A percentile compares a stretch with the other conserved stretches of the same genome.
Conservation (phyloP, 2,888 invertebrate species). For the Colletes collaris region DNA sequence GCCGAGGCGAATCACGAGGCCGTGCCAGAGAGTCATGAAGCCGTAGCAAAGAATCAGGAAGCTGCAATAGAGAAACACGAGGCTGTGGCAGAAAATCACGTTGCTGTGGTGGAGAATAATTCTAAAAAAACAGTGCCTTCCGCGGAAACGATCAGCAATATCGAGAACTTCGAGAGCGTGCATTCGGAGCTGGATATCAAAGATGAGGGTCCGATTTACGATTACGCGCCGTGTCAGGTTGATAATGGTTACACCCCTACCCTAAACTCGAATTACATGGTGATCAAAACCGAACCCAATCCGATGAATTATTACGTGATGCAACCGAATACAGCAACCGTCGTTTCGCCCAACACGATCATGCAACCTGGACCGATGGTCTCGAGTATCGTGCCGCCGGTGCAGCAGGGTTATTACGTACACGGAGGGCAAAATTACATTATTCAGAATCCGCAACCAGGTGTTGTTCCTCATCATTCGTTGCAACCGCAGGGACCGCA, state of each 20-base stretch:
- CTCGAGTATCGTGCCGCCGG: slow-evolving; percentile 54
- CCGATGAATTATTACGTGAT: slow-evolving; percentile 73
- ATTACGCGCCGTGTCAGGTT: slow-evolving; percentile 49
- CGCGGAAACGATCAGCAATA: slow-evolving; percentile 48
- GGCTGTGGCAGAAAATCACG: neutral
- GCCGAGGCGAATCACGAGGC: neutral
- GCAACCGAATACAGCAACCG: slow-evolving; percentile 63
- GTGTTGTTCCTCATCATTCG: slow-evolving; percentile 47
- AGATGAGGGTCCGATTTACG: slow-evolving; percentile 77
- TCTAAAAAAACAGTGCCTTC: slow-evolving; percentile 43
- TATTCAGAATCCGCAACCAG: slow-evolving; percentile 62
- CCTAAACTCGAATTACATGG: slow-evolving; percentile 70
- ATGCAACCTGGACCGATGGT: slow-evolving; percentile 45
- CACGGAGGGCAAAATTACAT: slow-evolving; percentile 69
- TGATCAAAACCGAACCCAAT: slow-evolving; percentile 65
- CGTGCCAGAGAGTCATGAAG: neutral
- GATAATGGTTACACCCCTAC: slow-evolving; percentile 36
- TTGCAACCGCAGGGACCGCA: slow-evolving; percentile 56
- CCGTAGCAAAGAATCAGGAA: neutral
- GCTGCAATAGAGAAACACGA: slow-evolving; percentile 2
- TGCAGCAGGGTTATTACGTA: slow-evolving; percentile 72
- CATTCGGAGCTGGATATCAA: slow-evolving; percentile 81
- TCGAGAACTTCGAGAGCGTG: slow-evolving; percentile 70
- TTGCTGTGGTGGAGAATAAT: slow-evolving; percentile 13
- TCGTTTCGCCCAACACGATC: slow-evolving; percentile 57